Evolutionary conservation across 2,797 vertebrate species (phyloP), one percentile per base, ranked within the genome.

Genomic region (Rousettus madagascariensis): DNA sequence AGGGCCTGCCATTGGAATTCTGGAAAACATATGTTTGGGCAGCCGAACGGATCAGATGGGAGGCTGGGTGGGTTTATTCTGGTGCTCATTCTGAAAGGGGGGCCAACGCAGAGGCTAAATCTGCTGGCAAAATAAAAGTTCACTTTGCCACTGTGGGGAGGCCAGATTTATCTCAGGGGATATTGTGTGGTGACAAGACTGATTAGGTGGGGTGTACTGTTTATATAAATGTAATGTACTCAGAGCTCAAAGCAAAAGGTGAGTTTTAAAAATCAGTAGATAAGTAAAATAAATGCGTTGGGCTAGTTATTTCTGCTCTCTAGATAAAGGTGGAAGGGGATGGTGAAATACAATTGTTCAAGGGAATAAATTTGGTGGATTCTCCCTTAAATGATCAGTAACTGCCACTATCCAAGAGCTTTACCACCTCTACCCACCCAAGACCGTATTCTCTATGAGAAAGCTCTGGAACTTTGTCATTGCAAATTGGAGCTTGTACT

Each of bases 211-310:
- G 53, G 33, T 49, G 10, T 80, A 66, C 78, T 87, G 86, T 94
- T 94, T 90, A 96, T 75, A 75, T 1, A 57, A 55, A 49, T 90
- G 55, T 59, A 95, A 91, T 65, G 26, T 77, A 38, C 55, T 69
- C 36, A 55, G 59, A 68, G 89, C 75, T 87, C 33, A 63, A 78
- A 88, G 94, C 59, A 86, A 71, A 84, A 92, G 79, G 57, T 90
- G 49, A 74, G 51, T 85, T 95, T 95, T 90, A 86, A 96, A 96
- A 96, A 95, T 95, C 86, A 75, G 85, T 30, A 90, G 86, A 78
- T 93, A 86, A 83, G 24, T 87, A 90, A 96, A 97, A 94, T 66
- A 93, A 96, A 90, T 91, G 87, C 5, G 9, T 15, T n/a, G n/a
- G 46, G n/a, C 72, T 78, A 66, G 79, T 83, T 72, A 59, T 53